Conservation (phyloP, 2,113 vertebrate genomes). For the Cacatua alba region DNA sequence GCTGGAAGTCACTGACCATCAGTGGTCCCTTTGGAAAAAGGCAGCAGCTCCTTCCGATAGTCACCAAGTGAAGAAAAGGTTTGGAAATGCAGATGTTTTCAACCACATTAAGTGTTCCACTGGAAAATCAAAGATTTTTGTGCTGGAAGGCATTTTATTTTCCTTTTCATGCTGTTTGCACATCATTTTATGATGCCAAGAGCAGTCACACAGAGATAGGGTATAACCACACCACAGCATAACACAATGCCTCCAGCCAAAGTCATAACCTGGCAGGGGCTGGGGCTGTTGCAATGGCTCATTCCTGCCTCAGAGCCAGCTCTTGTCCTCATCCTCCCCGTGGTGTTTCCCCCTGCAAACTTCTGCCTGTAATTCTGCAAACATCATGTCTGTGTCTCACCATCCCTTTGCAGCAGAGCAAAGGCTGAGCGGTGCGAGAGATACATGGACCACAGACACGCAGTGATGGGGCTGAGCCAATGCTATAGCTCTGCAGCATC, state of each 20-base stretch:
- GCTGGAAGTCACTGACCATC: neutral
- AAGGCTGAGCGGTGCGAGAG: neutral
- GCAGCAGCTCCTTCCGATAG: neutral
- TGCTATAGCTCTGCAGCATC: neutral
- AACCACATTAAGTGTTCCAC: neutral
- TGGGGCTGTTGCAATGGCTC: neutral
- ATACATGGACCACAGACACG: accelerated
- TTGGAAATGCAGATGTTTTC: neutral
- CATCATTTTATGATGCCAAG: no score
- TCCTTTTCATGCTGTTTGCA: neutral
- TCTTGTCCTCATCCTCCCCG: accelerated
- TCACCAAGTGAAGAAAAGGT: neutral
- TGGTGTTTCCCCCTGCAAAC: neutral
- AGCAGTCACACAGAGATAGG: neutral
- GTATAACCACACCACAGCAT: neutral
- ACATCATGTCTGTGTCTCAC: accelerated
- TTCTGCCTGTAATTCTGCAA: neutral
- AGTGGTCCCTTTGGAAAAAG: neutral
- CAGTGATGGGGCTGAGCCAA: neutral
- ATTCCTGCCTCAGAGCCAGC: neutral
- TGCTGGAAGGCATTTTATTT: neutral
- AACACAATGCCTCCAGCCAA: neutral
- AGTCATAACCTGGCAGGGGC: neutral
- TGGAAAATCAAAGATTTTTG: neutral
- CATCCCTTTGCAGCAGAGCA: neutral